Evolutionary conservation across 2,797 vertebrate species (phyloP), one percentile per base, ranked within the genome.

Genomic region (Fistularia commersonii): DNA sequence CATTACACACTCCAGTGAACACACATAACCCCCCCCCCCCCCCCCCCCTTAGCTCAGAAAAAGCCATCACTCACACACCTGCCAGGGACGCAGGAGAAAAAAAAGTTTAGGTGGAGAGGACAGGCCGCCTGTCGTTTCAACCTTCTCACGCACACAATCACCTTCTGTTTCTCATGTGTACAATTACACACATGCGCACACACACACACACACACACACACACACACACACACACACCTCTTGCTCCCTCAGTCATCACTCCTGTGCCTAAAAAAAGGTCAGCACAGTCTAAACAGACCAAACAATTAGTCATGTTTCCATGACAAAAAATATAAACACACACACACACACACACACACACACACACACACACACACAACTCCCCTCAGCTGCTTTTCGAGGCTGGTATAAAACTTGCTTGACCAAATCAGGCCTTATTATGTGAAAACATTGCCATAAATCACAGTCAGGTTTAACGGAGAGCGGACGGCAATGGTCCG

Each of bases 1-100:
- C 85, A 91, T 90, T 90, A 89, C 87, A 89, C 69, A 85, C 86
- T 77, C 72, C 68, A 34, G 51, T 86, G 86, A 75, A 60, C 83
- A 72, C 84, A 79, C 75, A 82, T 74, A 85, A 79, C 82, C 59
- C 49, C 60, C 48, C 12, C 36, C 45, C 55, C 59, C 56, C 76
- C 66, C 81, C 77, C 23, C 23, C 23, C 23, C 23, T 23, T 23
- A 23, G 23, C 23, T 23, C 23, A 23, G 23, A 23, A 69, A 80
- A 72, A 72, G 56, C 67, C 77, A 82, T 78, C 76, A 80, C 67
- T 79, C 82, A 81, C 50, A 32, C 44, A 49, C 58, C 23, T 23
- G 23, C 2, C 23, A 23, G 23, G 23, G 23, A 23, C 23, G 23
- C 23, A 23, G 2, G 4, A 2, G 4, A 23, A 23, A 23, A 23